Evolutionary conservation across 1,140 invertebrate species (phyloP), one percentile per base, ranked within the genome.

Genomic region (Eueides isabella): DNA sequence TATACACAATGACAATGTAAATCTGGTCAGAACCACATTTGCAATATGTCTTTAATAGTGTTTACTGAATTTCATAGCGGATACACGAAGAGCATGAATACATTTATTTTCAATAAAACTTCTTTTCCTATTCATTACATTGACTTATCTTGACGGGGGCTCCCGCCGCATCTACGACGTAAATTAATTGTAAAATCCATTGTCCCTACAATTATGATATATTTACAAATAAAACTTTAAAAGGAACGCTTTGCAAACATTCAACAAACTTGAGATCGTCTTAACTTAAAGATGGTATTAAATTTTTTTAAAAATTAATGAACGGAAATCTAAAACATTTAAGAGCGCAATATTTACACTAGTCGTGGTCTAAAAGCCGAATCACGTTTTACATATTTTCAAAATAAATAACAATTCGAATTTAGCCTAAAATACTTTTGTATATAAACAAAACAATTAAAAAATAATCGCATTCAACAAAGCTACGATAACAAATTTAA

Each of bases 141-240:
- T 55, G 48, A 55, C 48, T 55, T 55, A 55, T 12, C 12, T 55
- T 26, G 48, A 55, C 48, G 48, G 48, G n/a, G 19, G 48, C 48
- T 26, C 48, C 48, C 48, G 48, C 11, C 48, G 48, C 48, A 11
- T 55, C 48, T 82, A 81, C 73, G 84, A 86, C 85, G 82, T 84
- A 88, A 89, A 90, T 88, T 87, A 92, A 82, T 90, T 55, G 48
- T 55, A 55, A 76, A 90, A 92, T 89, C 90, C 89, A 91, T 85
- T 88, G 90, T 90, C 82, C 88, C 89, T 92, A 92, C 85, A 85
- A 85, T 89, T 88, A 91, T 81, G 80, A 89, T 86, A 92, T 92
- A 92, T 92, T 90, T 92, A 92, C 91, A 92, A 91, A 92, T 92
- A 92, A 92, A 92, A 91, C 89, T 92, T 92, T 92, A 91, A 92